Evolutionary conservation across 2,113 vertebrate species (phyloP).

Genomic region (Ceyx margarethae): DNA sequence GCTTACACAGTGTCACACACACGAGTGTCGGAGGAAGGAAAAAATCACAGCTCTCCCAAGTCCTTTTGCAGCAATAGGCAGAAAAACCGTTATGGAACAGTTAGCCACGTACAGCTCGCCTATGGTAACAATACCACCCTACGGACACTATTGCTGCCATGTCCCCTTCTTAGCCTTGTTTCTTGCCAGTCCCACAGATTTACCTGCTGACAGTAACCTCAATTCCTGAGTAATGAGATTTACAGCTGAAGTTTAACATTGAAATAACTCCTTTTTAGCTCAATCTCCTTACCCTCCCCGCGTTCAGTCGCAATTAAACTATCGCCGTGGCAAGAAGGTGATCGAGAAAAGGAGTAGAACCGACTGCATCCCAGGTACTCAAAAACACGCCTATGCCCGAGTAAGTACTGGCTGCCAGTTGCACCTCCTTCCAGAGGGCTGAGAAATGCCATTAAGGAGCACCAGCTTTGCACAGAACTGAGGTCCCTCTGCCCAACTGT

Average conservation of each 20-base stretch:
- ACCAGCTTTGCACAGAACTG: neutral
- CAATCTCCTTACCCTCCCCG: neutral
- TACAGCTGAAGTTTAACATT: constrained; percentile 46
- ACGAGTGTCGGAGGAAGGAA: neutral
- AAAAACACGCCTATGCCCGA: neutral
- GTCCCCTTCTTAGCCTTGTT: constrained; percentile 33
- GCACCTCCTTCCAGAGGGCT: neutral
- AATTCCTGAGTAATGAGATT: constrained; percentile 51
- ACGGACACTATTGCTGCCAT: neutral
- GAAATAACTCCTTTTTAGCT: constrained; percentile 29
- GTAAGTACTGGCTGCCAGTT: neutral
- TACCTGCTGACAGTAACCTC: constrained; percentile 43
- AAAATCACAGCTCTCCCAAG: neutral
- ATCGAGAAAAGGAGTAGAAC: neutral
- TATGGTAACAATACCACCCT: neutral
- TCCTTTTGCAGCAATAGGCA: neutral
- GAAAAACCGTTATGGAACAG: neutral
- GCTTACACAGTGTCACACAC: neutral
- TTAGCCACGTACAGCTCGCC: neutral
- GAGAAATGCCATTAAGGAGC: neutral
- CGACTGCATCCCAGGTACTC: neutral
- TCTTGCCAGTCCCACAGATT: constrained; percentile 30
- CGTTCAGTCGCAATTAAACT: neutral
- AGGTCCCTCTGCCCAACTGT: neutral
- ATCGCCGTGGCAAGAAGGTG: neutral